Evolutionary conservation across 2,888 invertebrate species (phyloP), one percentile per base, ranked within the genome.

Genomic region (Brachypterus glaber): DNA sequence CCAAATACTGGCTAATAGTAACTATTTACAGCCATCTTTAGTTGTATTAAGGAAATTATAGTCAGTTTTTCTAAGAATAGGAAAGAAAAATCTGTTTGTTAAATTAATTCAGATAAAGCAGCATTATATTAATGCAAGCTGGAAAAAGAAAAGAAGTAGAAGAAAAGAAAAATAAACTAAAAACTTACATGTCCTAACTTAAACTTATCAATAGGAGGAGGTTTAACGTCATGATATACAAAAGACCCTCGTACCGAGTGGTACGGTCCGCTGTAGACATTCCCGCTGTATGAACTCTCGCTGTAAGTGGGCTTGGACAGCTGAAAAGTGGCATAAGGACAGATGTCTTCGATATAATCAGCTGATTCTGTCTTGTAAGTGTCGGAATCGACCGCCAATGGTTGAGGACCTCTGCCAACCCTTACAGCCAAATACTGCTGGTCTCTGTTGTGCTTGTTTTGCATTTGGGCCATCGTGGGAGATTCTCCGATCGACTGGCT

Each of bases 321-420:
- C 62, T 90, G 90, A 67, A 90, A 91, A 32, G 90, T 91, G 38
- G 90, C 90, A 67, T 91, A 90, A 1, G 90, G 90, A 61, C 90
- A 90, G 54, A 90, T 89, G 60, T 91, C 90, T 69, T 90, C 90
- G 58, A 89, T 87, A 68, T 90, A 90, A 63, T 90, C 90, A 76
- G 73, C 57, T 3, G 66, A 64, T 42, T 65, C 68, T 2, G 68
- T 61, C 53, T 71, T 71, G 57, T 68, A 71, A 7, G 66, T 63
- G 40, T 67, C 64, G 43, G 71, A 66, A 53, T 75, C 75, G 35
- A 69, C 66, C 36, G 69, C 68, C 3, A 69, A 52, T 2, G 67
- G 66, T 44, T 66, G 67, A 17, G 58, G 65, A 4, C 63, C 58
- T 33, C 63, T 55, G 29, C 60, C 63, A 8, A 66, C 65, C 2